Base-by-base conservation (phyloP, 2,888 invertebrate genomes). In the Aspidapion aeneum region DNA sequence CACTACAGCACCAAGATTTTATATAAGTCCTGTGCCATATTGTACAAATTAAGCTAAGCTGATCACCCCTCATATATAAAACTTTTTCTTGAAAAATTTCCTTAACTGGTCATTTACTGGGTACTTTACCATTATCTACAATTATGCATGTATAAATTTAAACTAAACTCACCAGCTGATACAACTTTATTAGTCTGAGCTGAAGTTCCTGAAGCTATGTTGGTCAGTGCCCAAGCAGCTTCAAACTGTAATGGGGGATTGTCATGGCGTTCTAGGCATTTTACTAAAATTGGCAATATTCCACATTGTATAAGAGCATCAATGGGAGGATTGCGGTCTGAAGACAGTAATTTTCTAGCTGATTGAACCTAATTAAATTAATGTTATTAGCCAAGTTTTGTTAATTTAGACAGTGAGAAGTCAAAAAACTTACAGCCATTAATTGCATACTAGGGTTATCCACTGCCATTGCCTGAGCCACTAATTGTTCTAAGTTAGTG, bases 321-420 rank as follows among this genome's bases (percentile, higher is more conserved):
- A 74, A 99, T 98, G 19, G 99, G 98, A 70, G 99, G 99, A 85
- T 98, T 98, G 74, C 95, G 90, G 80, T 99, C 98, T 69, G 96
- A 96, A 7, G 98, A 98, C 48, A 99, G 84, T 72, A 99, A 84
- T 81, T 98, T 98, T 71, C 98, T 87, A 65, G 96, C 96, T 61
- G 94, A 90, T 81, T 98, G 97, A 21, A 99, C 96, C n/a, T n/a
- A n/a, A n/a, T n/a, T n/a, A n/a, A n/a, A n/a, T n/a, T n/a, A n/a
- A n/a, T n/a, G n/a, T n/a, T n/a, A n/a, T n/a, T n/a, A n/a, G n/a
- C n/a, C n/a, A n/a, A n/a, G n/a, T n/a, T n/a, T n/a, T n/a, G n/a
- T n/a, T n/a, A n/a, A n/a, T n/a, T n/a, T n/a, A n/a, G n/a, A n/a
- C n/a, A n/a, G n/a, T n/a, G n/a, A n/a, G n/a, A n/a, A n/a, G n/a